Evolutionary conservation across 2,797 vertebrate species (phyloP).

Genomic region (Mormyrops attenuatus): DNA sequence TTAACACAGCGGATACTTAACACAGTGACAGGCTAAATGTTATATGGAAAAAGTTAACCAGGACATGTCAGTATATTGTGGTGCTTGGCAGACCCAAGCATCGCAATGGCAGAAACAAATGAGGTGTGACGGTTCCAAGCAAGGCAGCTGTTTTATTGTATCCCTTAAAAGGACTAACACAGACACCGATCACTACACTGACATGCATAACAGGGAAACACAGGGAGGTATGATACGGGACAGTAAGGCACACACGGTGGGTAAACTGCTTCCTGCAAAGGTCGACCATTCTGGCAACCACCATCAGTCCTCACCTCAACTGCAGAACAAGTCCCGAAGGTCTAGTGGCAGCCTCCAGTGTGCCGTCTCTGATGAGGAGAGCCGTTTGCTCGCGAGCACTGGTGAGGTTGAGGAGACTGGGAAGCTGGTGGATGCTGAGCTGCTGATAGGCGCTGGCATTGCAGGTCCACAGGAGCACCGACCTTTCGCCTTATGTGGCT

Average conservation of each 20-base stretch:
- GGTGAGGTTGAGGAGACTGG: neutral
- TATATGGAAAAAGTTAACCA: neutral
- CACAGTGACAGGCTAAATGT: neutral
- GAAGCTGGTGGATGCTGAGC: neutral
- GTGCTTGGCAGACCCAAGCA: neutral
- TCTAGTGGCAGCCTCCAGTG: neutral
- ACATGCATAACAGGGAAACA: neutral
- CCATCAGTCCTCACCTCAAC: neutral
- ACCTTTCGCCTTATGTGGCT: neutral
- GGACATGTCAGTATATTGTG: neutral
- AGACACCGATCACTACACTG: neutral
- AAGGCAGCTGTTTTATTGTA: neutral
- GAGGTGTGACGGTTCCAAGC: neutral
- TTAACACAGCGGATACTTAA: neutral
- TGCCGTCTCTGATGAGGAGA: neutral
- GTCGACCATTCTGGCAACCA: neutral
- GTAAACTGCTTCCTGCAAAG: neutral
- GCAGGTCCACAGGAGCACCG: neutral
- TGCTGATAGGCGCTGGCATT: neutral
- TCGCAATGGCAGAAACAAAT: neutral
- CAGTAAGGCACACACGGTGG: neutral
- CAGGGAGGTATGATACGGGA: neutral
- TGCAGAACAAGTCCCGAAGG: neutral
- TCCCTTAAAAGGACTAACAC: neutral
- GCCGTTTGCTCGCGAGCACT: neutral